Percentiles rank a stretch among this genome's conserved stretches.
Evolutionary conservation across 2,888 invertebrate genomes (phyloP).

Genomic region (Maniola hyperantus): DNA sequence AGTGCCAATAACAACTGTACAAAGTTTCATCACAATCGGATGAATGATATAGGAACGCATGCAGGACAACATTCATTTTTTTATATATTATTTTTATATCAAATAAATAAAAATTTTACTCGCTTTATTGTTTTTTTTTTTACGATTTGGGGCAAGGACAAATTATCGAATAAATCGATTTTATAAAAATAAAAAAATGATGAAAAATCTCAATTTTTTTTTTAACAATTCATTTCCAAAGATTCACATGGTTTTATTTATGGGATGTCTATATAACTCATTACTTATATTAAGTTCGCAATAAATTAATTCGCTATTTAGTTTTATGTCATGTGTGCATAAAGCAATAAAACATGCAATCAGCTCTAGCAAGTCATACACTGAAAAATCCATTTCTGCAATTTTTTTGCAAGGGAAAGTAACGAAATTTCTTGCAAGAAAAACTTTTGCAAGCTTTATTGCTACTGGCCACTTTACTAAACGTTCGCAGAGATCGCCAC

Average conservation of each 20-base stretch:
- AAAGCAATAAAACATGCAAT: no score
- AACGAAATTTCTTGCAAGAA: no score
- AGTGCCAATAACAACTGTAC: no score
- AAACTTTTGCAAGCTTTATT: background rate
- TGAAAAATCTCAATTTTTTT: background rate
- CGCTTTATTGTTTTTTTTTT: no score
- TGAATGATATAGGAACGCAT: no score
- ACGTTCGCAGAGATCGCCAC: background rate
- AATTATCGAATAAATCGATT: background rate
- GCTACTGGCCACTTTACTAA: background rate
- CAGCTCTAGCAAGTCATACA: no score
- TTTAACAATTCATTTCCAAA: background rate
- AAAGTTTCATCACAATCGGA: no score
- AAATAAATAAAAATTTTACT: constrained; percentile 32
- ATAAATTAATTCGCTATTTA: constrained; percentile 10
- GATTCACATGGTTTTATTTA: background rate
- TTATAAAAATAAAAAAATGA: no score
- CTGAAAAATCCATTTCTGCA: no score
- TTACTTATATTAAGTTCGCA: constrained; percentile 3
- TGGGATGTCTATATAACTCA: background rate
- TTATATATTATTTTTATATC: background rate
- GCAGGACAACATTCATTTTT: no score
- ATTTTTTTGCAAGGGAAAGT: no score
- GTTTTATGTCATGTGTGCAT: background rate
- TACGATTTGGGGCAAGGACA: background rate